Evolutionary conservation across 2,797 vertebrate species (phyloP).

Genomic region (Babyrousa celebensis): DNA sequence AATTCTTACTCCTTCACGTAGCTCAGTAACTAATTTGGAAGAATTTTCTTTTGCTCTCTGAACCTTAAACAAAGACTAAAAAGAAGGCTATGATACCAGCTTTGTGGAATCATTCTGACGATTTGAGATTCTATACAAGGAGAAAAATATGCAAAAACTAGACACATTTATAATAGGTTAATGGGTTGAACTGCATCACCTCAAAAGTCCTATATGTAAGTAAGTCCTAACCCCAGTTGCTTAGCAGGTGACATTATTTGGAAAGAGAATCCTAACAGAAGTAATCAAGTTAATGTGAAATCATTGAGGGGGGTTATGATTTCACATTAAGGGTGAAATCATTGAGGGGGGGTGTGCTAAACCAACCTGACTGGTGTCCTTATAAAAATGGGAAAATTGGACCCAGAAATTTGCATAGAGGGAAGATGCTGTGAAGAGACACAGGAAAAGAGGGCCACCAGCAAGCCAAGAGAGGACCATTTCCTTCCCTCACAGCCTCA

Average conservation of each 20-base stretch:
- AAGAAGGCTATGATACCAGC: neutral
- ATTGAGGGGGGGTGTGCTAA: rapidly evolving
- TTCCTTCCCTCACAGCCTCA: neutral
- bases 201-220: neutral
- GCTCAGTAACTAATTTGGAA: neutral
- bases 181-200: neutral
- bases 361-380: neutral
- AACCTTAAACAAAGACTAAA: neutral
- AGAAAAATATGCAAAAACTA: neutral
- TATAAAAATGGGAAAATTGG: neutral
- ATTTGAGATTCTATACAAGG: neutral
- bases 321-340: neutral
- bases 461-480: neutral
- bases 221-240: neutral
- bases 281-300: neutral
- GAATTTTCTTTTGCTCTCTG: neutral
- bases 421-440: neutral
- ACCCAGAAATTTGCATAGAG: neutral
- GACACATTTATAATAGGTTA: neutral
- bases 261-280: neutral
- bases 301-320: no score
- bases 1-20: neutral
- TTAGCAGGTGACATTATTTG: neutral
- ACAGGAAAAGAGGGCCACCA: neutral
- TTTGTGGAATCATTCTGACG: neutral